phyloP scores from a whole-genome alignment of 2,888 invertebrate species.

The Bombyx huttoni region DNA sequence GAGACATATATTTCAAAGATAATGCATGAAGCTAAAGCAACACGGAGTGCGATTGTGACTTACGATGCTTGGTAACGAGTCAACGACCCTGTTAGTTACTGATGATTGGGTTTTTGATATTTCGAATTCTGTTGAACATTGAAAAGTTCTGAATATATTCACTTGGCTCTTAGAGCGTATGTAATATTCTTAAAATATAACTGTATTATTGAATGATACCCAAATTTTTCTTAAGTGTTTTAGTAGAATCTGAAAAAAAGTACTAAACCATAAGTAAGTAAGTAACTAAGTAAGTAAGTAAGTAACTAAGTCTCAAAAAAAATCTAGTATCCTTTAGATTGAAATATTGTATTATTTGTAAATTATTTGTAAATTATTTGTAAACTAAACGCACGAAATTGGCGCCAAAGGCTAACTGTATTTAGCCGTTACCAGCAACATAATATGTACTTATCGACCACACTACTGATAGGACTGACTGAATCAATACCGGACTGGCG shows the following conservation, averaged over 20 bases:
- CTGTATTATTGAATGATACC: too few species aligned
- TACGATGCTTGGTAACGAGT: conserved; percentile 35
- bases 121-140: conserved; percentile 25
- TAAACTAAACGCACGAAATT: background rate
- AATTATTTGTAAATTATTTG: background rate
- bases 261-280: too few species aligned
- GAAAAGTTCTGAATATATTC: background rate
- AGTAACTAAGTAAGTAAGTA: too few species aligned
- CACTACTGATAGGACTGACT: conserved; percentile 9
- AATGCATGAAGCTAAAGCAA: conserved; percentile 27
- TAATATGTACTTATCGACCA: background rate
- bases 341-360: background rate
- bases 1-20: conserved; percentile 30
- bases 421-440: background rate
- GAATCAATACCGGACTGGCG: conserved; percentile 5
- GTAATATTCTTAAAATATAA: too few species aligned
- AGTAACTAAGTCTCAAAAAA: too few species aligned
- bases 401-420: background rate
- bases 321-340: background rate
- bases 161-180: background rate
- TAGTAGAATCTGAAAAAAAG: too few species aligned
- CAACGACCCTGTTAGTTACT: conserved; percentile 42
- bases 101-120: conserved; percentile 46
- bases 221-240: too few species aligned
- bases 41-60: conserved; percentile 39